phyloP scores from a whole-genome alignment of 1,140 invertebrate genomes.

The Riptortus pedestris region DNA sequence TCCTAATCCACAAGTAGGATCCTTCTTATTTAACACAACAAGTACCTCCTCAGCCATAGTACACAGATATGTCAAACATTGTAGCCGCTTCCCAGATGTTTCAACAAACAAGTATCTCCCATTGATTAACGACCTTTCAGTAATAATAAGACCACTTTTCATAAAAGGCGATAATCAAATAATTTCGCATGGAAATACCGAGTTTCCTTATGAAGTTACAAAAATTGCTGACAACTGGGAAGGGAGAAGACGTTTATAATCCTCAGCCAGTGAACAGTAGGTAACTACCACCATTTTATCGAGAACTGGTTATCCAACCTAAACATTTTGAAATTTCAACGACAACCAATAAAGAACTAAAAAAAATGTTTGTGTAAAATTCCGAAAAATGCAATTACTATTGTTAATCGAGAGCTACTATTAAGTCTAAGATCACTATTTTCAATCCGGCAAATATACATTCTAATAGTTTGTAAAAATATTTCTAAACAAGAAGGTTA shows the following conservation, averaged over 20 bases:
- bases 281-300: constrained; percentile 16
- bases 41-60: constrained; percentile 73
- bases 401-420: too few relatives aligned
- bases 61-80: constrained; percentile 18
- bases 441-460: too few relatives aligned
- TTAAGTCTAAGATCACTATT: too few relatives aligned
- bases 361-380: too few relatives aligned
- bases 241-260: not conserved
- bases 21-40: constrained; percentile 63
- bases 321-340: too few relatives aligned
- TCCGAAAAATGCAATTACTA: too few relatives aligned
- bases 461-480: too few relatives aligned
- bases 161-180: constrained; percentile 1
- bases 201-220: not conserved
- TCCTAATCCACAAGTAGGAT: constrained; percentile 73
- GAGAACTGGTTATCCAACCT: constrained; percentile 4
- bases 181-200: not conserved
- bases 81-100: constrained; percentile 18
- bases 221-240: not conserved
- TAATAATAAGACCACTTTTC: not conserved
- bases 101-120: not conserved
- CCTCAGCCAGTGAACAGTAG: not conserved
- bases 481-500: too few relatives aligned
- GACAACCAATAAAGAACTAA: too few relatives aligned
- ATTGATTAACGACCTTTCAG: not conserved